Percentiles rank a stretch among this genome's conserved stretches.
Evolutionary conservation across 1,140 invertebrate species (phyloP).

Genomic region (Alviniconcha marisindica): DNA sequence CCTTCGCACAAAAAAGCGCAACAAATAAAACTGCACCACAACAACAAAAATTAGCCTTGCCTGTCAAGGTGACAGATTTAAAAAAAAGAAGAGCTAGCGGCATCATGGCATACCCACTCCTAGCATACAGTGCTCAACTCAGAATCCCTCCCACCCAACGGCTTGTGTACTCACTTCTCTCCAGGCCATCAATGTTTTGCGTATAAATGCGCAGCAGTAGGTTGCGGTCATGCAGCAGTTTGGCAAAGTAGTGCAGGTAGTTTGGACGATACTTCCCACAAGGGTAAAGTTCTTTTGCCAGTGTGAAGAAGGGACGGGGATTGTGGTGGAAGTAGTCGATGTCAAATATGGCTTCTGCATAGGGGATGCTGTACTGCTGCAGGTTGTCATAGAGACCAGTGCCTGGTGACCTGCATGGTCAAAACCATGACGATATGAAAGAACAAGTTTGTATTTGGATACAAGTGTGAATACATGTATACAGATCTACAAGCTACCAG

Average conservation of each 20-base stretch:
- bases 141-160: too few species aligned
- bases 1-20: too few species aligned
- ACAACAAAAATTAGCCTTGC: too few species aligned
- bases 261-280: slow-evolving; percentile 75
- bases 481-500: too few species aligned
- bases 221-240: slow-evolving; percentile 72
- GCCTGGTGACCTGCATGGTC: slow-evolving; percentile 89
- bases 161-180: slow-evolving; percentile 77
- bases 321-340: slow-evolving; percentile 79
- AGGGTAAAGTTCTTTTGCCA: slow-evolving; percentile 77
- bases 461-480: neutral
- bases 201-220: slow-evolving; percentile 76
- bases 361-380: slow-evolving; percentile 92
- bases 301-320: slow-evolving; percentile 76
- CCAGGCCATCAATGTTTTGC: slow-evolving; percentile 78
- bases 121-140: too few species aligned
- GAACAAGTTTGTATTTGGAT: too few species aligned
- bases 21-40: too few species aligned
- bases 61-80: too few species aligned
- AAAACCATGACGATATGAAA: too few species aligned
- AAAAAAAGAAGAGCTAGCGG: too few species aligned
- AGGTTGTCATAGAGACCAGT: slow-evolving; percentile 95
- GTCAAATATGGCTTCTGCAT: slow-evolving; percentile 98
- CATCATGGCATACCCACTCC: too few species aligned
- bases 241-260: slow-evolving; percentile 75